Evolutionary conservation across 2,797 vertebrate genomes (phyloP), one percentile per base, ranked within the genome.

Genomic region (Argyrosomus regius): DNA sequence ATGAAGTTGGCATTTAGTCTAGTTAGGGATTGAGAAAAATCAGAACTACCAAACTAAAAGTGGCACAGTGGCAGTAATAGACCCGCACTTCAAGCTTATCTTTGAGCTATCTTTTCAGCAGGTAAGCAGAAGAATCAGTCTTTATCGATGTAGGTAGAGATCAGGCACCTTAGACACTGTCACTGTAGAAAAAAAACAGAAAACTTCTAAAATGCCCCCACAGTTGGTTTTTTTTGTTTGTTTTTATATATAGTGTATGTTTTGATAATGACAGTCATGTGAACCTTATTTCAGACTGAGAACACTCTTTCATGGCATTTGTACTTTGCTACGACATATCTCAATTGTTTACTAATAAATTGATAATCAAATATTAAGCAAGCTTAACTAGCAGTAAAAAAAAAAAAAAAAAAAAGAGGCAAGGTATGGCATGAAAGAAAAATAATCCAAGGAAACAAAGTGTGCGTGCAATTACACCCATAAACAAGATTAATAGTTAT

Each of bases 1-100:
- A 35, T 66, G 58, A 75, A 46, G 59, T 68, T 45, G 54, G 35
- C 3, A 39, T 72, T 68, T 16, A 39, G 69, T 53, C 31, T 59
- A 48, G 56, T 20, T 72, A 22, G 41, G 7, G 14, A 49, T 0
- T 14, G 22, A 74, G 54, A 18, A 39, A 70, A 74, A 45, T 74
- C 61, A 28, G 7, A 72, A 54, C 7, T 59, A 58, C 31, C 28
- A 48, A 65, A 50, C 66, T 63, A 17, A 48, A 76, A 54, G 9
- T 72, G 63, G 26, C 24, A 75, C 28, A 24, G 24, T 45, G 5
- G 26, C n/a, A 45, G 28, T n/a, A 22, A 41, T 11, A 17, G 41
- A 63, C 20, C 13, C 35, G 35, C 6, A 18, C 22, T 46, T 48
- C 6, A 39, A 60, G 41, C 46, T 35, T 41, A 24, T 61, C 48